A percentile compares a stretch with the other conserved stretches of the same genome.
These are phyloP conservation scores for Megaceryle maxima DNA, from an alignment of 2,113 vertebrate species.

Conservation along the genomic window DNA sequence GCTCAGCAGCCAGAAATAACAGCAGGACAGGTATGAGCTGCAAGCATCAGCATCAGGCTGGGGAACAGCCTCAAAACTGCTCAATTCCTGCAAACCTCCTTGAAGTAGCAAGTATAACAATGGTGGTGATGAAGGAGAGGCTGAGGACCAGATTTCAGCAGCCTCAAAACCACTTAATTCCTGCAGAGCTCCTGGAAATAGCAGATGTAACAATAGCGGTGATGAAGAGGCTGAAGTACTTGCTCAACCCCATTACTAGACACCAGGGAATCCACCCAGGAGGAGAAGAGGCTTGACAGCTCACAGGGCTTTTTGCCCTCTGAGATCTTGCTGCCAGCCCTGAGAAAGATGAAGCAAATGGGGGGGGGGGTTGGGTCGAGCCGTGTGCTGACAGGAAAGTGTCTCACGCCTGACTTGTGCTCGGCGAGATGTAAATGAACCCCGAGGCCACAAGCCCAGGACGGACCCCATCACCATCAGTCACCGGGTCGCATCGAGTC, in stretches of 20 bases:
- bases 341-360: background rate
- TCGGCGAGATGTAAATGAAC: background rate
- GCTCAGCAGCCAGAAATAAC: background rate
- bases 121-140: background rate
- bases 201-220: background rate
- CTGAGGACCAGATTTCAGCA: background rate
- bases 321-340: background rate
- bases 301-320: background rate
- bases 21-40: background rate
- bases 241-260: background rate
- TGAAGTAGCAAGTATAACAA: background rate
- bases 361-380: background rate
- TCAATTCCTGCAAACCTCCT: background rate
- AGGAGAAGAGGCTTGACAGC: background rate
- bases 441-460: background rate
- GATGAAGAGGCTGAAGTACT: background rate
- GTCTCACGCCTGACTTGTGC: background rate
- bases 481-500: background rate
- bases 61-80: background rate
- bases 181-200: background rate
- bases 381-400: background rate
- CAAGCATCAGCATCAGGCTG: fast-evolving
- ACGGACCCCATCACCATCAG: fast-evolving
- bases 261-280: background rate
- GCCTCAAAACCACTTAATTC: background rate